These are phyloP conservation scores for Chrysaora quinquecirrha DNA, from an alignment of 30 jellyfish, hydroid and myxozoan species.

Conservation along the genomic window DNA sequence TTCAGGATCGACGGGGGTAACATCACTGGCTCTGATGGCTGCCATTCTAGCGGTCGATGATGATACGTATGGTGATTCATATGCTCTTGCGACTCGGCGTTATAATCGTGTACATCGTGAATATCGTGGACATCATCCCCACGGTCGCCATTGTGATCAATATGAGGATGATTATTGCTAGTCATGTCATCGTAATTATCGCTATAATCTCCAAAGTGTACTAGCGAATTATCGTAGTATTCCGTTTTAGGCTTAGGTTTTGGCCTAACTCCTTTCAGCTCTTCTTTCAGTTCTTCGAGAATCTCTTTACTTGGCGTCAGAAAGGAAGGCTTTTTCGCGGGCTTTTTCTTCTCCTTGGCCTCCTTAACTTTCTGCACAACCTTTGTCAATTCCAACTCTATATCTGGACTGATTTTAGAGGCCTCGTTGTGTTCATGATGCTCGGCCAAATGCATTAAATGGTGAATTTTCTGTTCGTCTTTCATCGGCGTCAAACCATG, in stretches of 20 bases:
- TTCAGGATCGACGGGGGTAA: not conserved
- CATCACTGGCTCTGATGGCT: not conserved
- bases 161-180: not conserved
- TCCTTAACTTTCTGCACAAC: constrained; percentile 46
- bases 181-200: constrained; percentile 3
- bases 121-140: not conserved
- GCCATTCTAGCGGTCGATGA: not conserved
- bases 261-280: constrained; percentile 36
- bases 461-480: not conserved
- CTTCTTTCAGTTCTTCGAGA: constrained; percentile 61
- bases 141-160: not conserved
- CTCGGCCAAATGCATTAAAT: not conserved
- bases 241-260: constrained; percentile 26
- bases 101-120: not conserved
- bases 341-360: constrained; percentile 17
- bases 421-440: not conserved
- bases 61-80: not conserved
- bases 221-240: constrained; percentile 55
- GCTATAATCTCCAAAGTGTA: constrained; percentile 37
- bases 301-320: constrained; percentile 58
- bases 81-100: not conserved
- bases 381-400: constrained; percentile 11
- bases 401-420: not conserved
- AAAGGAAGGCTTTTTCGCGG: constrained; percentile 17
- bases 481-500: too few relatives aligned